Evolutionary conservation across 2,113 vertebrate species (phyloP).

Genomic region (Alexandromys fortis): DNA sequence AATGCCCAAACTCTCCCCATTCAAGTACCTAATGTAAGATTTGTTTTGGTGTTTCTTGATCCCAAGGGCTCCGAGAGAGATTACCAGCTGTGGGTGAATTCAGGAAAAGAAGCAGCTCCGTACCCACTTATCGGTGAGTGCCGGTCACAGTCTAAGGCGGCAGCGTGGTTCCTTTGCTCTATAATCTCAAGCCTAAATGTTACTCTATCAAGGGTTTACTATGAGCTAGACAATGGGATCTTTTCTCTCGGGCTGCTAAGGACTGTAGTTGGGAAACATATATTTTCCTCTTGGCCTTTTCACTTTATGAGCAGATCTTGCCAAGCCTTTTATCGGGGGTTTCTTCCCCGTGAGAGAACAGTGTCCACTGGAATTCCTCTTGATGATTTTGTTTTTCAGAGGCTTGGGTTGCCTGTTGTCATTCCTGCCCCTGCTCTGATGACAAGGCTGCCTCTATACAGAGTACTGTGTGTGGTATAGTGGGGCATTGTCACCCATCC

Average conservation of each 20-base stretch:
- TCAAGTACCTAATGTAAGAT: background rate
- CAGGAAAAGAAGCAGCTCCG: conserved; percentile 94
- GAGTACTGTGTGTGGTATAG: background rate
- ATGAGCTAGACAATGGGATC: background rate
- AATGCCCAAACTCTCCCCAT: background rate
- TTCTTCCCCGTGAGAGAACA: conserved; percentile 31
- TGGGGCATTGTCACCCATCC: background rate
- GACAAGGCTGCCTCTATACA: background rate
- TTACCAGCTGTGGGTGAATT: conserved; percentile 96
- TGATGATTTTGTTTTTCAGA: conserved; percentile 42
- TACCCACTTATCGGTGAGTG: conserved; percentile 97
- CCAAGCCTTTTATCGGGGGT: background rate
- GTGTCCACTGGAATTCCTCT: background rate
- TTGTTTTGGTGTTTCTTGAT: conserved; percentile 59
- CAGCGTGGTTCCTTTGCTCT: background rate
- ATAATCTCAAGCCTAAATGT: background rate
- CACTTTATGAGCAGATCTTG: background rate
- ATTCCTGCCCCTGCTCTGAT: background rate
- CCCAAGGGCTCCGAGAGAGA: conserved; percentile 93
- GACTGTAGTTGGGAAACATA: background rate
- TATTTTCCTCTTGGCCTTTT: conserved; percentile 9
- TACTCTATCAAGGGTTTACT: conserved; percentile 39
- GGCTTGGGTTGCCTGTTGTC: conserved; percentile 73
- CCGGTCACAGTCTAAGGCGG: conserved; percentile 44
- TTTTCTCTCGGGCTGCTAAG: conserved; percentile 1